These are phyloP conservation scores for Perodicticus potto DNA, from an alignment of 2,797 vertebrate genomes.

Conservation along the genomic window DNA sequence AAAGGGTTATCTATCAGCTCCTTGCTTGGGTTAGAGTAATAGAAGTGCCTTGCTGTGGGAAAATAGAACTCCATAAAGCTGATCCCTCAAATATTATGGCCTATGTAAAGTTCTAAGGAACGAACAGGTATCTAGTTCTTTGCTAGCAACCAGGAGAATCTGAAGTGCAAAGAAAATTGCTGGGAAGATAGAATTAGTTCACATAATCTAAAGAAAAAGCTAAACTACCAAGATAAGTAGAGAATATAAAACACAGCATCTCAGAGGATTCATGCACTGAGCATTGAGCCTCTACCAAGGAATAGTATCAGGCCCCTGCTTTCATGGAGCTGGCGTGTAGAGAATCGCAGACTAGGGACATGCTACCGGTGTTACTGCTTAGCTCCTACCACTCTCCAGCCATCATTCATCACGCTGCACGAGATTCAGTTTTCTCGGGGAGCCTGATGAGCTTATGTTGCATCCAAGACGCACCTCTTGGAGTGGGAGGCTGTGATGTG, in stretches of 20 bases:
- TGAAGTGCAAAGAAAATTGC: not conserved
- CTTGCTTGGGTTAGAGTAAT: not conserved
- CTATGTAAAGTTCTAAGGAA: not conserved
- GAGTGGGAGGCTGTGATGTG: not conserved
- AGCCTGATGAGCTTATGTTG: not conserved
- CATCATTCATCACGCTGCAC: not conserved
- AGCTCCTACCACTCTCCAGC: not conserved
- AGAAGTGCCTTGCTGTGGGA: not conserved
- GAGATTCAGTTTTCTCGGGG: not conserved
- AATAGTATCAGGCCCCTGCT: not conserved
- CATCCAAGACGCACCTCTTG: not conserved
- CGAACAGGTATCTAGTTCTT: not conserved
- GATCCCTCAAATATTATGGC: not conserved
- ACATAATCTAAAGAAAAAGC: not conserved
- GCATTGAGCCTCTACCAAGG: not conserved
- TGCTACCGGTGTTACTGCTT: not conserved
- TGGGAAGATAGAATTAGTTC: not conserved
- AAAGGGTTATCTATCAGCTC: conserved; percentile 6
- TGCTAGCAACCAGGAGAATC: conserved; percentile 41
- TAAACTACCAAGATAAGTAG: not conserved
- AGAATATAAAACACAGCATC: not conserved
- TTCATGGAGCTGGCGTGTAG: not conserved
- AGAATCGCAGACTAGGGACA: not conserved
- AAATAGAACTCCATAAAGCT: not conserved
- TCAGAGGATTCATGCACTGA: not conserved